Conservation (phyloP, 2,797 vertebrate species). For the Lophotriccus pileatus region DNA sequence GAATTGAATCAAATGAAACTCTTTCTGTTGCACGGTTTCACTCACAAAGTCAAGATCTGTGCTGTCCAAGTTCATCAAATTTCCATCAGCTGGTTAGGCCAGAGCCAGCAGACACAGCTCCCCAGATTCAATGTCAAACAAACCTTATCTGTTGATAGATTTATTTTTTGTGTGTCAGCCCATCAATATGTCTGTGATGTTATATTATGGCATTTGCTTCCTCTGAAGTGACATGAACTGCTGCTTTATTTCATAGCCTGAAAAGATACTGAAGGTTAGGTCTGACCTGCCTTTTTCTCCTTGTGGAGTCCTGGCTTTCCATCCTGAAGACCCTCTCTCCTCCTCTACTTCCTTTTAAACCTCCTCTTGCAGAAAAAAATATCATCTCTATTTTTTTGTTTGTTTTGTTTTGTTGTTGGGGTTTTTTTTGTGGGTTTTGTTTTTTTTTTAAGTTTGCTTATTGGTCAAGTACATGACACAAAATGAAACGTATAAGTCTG, state of each 20-base stretch:
- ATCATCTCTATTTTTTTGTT: neutral
- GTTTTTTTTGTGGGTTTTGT: too few species aligned
- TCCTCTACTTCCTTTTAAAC: neutral
- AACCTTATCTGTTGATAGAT: neutral
- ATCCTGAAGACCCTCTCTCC: neutral
- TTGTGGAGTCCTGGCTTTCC: neutral
- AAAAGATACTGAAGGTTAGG: neutral
- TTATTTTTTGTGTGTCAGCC: neutral
- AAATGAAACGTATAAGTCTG: neutral
- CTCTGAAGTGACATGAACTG: neutral
- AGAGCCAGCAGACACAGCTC: neutral
- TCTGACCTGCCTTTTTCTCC: neutral
- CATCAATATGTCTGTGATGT: neutral
- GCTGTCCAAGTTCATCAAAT: conserved; percentile 55
- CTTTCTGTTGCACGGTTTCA: conserved; percentile 34
- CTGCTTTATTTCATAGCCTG: neutral
- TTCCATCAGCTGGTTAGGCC: neutral
- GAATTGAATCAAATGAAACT: conserved; percentile 44
- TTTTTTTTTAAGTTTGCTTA: neutral
- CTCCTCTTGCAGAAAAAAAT: neutral
- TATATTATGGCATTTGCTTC: neutral
- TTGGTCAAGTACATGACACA: neutral
- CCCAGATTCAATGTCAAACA: conserved; percentile 24
- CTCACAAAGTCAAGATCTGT: conserved; percentile 1
- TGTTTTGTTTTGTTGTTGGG: too few species aligned